Evolutionary conservation across 2,113 vertebrate genomes (phyloP).

Genomic region (Fulmarus glacialis): DNA sequence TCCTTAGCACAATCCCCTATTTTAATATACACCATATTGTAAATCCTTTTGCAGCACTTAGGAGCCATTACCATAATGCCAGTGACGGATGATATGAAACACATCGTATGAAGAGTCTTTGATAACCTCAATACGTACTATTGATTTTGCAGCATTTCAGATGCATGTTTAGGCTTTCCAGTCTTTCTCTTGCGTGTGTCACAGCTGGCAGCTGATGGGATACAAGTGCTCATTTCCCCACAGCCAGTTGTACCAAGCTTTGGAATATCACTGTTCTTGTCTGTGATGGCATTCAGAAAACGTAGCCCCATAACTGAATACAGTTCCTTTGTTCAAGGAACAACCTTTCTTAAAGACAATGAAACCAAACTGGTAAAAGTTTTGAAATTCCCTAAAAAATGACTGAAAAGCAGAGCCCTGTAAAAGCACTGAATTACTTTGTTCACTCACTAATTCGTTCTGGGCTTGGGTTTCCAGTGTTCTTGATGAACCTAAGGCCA

Average conservation of each 20-base stretch:
- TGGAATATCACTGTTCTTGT: background rate
- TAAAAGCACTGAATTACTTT: background rate
- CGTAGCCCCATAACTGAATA: background rate
- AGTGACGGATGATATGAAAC: background rate
- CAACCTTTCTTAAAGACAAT: background rate
- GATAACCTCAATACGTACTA: background rate
- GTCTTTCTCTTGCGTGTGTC: background rate
- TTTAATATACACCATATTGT: slow-evolving; percentile 65
- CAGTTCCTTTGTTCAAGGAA: background rate
- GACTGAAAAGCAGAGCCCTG: background rate
- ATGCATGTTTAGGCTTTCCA: background rate
- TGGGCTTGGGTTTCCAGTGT: background rate
- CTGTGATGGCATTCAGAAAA: background rate
- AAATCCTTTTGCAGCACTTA: slow-evolving; percentile 55
- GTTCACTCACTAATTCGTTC: background rate
- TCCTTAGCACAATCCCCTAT: slow-evolving; percentile 24
- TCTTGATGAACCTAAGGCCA: background rate
- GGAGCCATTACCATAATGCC: background rate
- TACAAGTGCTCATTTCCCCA: background rate
- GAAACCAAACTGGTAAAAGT: background rate
- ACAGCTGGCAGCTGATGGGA: background rate
- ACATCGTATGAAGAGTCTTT: background rate
- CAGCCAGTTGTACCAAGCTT: background rate
- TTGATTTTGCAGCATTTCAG: background rate
- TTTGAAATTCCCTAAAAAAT: background rate